These are phyloP conservation scores for Diadegma fenestrale DNA, from an alignment of 2,888 invertebrate species.

Conservation along the genomic window DNA sequence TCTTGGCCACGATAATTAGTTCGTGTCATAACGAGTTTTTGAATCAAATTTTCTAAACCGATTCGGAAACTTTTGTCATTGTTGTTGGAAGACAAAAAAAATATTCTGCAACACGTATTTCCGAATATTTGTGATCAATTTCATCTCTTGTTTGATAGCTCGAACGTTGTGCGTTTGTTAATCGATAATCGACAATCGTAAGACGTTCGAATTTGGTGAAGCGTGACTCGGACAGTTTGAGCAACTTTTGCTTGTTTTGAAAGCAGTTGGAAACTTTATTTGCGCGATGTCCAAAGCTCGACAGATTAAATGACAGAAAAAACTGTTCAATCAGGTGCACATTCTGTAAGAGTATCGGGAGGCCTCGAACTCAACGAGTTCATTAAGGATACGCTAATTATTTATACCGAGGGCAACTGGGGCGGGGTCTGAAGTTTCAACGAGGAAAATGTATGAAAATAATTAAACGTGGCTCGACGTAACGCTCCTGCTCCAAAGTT, in stretches of 20 bases:
- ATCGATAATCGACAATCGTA: background rate
- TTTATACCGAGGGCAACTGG: conserved; percentile 20
- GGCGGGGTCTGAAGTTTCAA: background rate
- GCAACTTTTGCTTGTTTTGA: background rate
- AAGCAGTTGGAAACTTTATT: background rate
- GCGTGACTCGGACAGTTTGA: background rate
- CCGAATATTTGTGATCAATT: background rate
- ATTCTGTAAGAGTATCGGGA: conserved; percentile 5
- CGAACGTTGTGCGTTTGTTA: background rate
- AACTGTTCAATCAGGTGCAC: conserved; percentile 35
- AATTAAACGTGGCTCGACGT: conserved; percentile 36
- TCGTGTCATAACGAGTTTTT: background rate
- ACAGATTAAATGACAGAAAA: background rate
- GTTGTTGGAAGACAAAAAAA: too few relatives aligned
- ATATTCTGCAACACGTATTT: too few relatives aligned
- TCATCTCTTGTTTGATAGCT: background rate
- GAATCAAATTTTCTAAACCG: background rate
- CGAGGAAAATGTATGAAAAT: conserved; percentile 40
- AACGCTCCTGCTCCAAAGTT: conserved; percentile 36
- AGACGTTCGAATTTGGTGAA: background rate
- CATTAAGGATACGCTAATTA: conserved; percentile 52
- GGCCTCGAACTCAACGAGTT: conserved; percentile 28
- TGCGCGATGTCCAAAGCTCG: background rate
- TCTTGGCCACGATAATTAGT: background rate
- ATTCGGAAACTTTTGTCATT: background rate